These are phyloP conservation scores for Phyllotis vaccarum DNA, from an alignment of 2,797 vertebrate genomes.

Conservation along the genomic window DNA sequence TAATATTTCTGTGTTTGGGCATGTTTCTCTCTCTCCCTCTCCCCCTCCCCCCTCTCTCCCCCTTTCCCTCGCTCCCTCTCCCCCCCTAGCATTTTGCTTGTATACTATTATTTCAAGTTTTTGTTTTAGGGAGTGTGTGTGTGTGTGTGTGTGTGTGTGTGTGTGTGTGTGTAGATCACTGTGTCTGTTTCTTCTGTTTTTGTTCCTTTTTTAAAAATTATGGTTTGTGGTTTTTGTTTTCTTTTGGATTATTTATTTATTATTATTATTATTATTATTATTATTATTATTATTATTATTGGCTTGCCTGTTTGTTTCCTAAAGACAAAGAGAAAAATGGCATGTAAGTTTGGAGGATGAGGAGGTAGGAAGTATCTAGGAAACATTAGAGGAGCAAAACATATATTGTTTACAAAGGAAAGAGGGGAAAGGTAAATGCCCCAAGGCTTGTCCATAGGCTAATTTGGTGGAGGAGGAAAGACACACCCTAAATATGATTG, in stretches of 20 bases:
- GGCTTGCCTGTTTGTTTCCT: background rate
- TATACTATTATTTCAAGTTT: background rate
- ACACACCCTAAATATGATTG: background rate
- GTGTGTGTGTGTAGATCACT: background rate
- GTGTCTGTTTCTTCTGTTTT: background rate
- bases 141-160: background rate
- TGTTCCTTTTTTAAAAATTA: background rate
- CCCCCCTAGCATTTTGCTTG: background rate
- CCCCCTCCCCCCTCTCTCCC: too few species aligned
- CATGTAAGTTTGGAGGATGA: too few species aligned
- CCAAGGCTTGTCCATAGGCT: background rate
- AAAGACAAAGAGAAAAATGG: background rate
- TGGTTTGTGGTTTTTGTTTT: background rate
- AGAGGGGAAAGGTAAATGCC: accelerated
- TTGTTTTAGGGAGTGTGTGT: background rate
- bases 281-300: too few species aligned
- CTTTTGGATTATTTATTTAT: background rate
- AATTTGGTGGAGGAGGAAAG: background rate
- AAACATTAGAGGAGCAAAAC: background rate
- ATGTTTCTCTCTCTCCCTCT: background rate
- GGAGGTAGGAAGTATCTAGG: background rate
- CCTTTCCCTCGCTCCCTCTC: too few species aligned
- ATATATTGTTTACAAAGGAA: background rate
- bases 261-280: too few species aligned
- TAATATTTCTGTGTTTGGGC: background rate